Percentiles rank a stretch among this genome's conserved stretches.
phyloP scores from a whole-genome alignment of 2,888 invertebrate genomes.

The Cistogaster globosa region DNA sequence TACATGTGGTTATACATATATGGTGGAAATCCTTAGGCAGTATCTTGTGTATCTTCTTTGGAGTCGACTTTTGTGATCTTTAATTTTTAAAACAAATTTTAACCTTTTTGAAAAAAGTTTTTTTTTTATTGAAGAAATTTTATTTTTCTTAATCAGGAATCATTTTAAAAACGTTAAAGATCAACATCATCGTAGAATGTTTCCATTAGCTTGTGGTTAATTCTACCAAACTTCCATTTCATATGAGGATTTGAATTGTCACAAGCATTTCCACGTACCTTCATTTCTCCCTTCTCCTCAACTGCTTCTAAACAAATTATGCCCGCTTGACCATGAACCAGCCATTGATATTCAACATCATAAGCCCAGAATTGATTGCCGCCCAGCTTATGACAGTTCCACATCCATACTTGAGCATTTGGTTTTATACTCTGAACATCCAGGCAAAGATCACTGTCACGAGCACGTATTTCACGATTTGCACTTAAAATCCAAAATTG shows the following conservation, averaged over 20 bases:
- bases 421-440: constrained; percentile 89
- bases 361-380: constrained; percentile 97
- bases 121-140: no score
- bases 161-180: neutral
- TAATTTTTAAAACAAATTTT: no score
- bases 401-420: constrained; percentile 90
- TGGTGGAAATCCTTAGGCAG: no score
- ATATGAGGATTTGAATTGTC: constrained; percentile 81
- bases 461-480: constrained; percentile 80
- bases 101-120: no score
- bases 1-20: no score
- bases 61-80: no score
- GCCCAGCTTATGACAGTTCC: constrained; percentile 93
- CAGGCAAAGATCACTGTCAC: constrained; percentile 90
- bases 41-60: no score
- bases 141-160: neutral
- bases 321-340: constrained; percentile 74
- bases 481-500: constrained; percentile 78
- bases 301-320: constrained; percentile 87
- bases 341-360: constrained; percentile 84
- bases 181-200: constrained; percentile 72
- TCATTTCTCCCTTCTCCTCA: constrained; percentile 84
- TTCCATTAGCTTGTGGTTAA: constrained; percentile 77
- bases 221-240: constrained; percentile 78
- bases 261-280: constrained; percentile 88